Conservation (phyloP, 1,140 invertebrate genomes). For the Anoplophora glabripennis region DNA sequence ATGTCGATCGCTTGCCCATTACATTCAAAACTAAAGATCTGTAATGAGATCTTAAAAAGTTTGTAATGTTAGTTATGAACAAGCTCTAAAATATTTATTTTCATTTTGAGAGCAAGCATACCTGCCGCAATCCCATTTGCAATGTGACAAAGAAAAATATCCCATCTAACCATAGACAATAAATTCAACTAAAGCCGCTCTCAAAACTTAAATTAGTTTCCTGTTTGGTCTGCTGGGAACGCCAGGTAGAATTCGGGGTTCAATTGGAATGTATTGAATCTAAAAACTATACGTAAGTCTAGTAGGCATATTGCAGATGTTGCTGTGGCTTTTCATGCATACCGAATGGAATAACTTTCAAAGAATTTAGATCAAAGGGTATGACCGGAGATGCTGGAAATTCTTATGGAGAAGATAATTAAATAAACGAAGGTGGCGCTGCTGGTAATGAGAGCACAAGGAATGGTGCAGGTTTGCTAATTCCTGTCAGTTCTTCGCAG, state of each 20-base stretch:
- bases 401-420: too few species aligned
- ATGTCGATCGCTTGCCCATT: too few species aligned
- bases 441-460: too few species aligned
- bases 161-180: conserved; percentile 10
- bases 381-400: neutral
- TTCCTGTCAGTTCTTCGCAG: too few species aligned
- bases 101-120: too few species aligned
- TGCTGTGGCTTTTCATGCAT: conserved; percentile 7
- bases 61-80: too few species aligned
- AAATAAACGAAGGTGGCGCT: too few species aligned
- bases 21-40: too few species aligned
- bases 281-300: conserved; percentile 7
- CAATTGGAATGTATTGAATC: conserved; percentile 27
- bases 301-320: conserved; percentile 6
- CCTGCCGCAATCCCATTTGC: neutral
- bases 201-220: conserved; percentile 36
- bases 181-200: conserved; percentile 26
- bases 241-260: conserved; percentile 20
- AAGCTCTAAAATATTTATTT: too few species aligned
- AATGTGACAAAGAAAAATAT: conserved; percentile 7
- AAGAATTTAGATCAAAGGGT: conserved; percentile 2
- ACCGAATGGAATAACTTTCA: conserved; percentile 1
- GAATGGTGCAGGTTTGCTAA: too few species aligned
- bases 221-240: conserved; percentile 25
- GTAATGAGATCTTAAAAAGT: too few species aligned